Evolutionary conservation across 2,888 invertebrate genomes (phyloP), one percentile per base, ranked within the genome.

Genomic region (Ecliptopera silaceata): DNA sequence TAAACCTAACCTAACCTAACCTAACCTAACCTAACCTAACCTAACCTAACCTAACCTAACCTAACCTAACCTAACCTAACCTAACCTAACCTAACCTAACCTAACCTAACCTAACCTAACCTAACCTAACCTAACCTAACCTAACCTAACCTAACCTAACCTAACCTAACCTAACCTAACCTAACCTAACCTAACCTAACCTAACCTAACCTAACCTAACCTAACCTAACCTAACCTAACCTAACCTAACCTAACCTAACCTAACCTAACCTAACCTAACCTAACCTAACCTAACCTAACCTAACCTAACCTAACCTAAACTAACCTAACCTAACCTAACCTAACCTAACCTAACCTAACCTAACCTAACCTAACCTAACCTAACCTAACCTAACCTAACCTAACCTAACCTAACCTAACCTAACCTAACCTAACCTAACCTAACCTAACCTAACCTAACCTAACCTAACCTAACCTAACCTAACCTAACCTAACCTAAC

Each of bases 121-220:
- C 56, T 48, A 44, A 47, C 59, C 56, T 50, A 46, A 60, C 61
- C 61, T 54, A 47, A 54, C 61, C 56, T 50, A 56, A 48, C 49
- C 48, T 34, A 56, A 43, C 43, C 43, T 43, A 48, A 55, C 55
- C 55, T 48, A 48, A 56, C 49, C 49, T 38, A 45, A 49, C 56
- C 56, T 38, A 44, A 49, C 49, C 56, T 38, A 44, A 49, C 56
- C 56, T 34, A 44, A 49, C 49, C 56, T 36, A 50, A 50, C 49
- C 52, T 49, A 46, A 42, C 56, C 54, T 51, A 51, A 51, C 56
- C 56, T 54, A 43, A 46, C 52, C 52, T 50, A 42, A 42, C 56
- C 56, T 51, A 45, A 48, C 59, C 59, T 52, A 48, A 48, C 59
- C 56, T 52, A 45, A 48, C 59, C 59, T 48, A 45, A 48, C 59